Evolutionary conservation across 2,113 vertebrate genomes (phyloP).

Genomic region (Archilochus colubris): DNA sequence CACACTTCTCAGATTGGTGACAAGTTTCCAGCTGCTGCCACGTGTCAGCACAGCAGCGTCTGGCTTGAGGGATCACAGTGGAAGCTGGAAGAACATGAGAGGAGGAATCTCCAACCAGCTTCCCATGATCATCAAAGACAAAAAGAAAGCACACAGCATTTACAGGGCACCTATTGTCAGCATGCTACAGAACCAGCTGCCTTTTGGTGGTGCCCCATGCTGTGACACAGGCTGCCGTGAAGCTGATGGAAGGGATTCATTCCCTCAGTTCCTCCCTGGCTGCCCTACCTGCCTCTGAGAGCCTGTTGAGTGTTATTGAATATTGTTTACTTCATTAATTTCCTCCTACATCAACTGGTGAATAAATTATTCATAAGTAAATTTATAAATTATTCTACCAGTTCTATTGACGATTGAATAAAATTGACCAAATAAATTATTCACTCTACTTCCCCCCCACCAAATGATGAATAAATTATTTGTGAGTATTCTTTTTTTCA

Average conservation of each 20-base stretch:
- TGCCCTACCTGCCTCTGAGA: not conserved
- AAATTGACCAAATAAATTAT: constrained; percentile 63
- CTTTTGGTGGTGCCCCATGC: not conserved
- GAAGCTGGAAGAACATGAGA: not conserved
- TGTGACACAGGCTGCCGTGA: not conserved
- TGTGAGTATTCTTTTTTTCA: constrained; percentile 15
- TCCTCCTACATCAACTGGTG: constrained; percentile 22
- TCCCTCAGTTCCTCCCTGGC: not conserved
- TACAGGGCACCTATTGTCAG: not conserved
- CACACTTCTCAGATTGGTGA: not conserved
- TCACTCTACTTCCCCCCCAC: constrained; percentile 7
- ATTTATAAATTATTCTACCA: constrained; percentile 65
- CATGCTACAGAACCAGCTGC: not conserved
- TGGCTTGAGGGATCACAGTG: not conserved
- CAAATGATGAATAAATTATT: constrained; percentile 60
- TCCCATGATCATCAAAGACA: accelerated
- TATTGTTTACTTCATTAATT: constrained; percentile 60
- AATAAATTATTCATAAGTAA: constrained; percentile 58
- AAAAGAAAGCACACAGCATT: accelerated
- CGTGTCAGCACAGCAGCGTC: accelerated
- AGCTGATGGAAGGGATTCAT: not conserved
- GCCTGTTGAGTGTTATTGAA: not conserved
- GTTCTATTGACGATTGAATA: constrained; percentile 50
- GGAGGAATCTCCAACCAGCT: not conserved
- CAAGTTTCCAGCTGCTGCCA: not conserved